Evolutionary conservation across 2,113 vertebrate species (phyloP), one percentile per base, ranked within the genome.

Genomic region (Geococcyx californianus): DNA sequence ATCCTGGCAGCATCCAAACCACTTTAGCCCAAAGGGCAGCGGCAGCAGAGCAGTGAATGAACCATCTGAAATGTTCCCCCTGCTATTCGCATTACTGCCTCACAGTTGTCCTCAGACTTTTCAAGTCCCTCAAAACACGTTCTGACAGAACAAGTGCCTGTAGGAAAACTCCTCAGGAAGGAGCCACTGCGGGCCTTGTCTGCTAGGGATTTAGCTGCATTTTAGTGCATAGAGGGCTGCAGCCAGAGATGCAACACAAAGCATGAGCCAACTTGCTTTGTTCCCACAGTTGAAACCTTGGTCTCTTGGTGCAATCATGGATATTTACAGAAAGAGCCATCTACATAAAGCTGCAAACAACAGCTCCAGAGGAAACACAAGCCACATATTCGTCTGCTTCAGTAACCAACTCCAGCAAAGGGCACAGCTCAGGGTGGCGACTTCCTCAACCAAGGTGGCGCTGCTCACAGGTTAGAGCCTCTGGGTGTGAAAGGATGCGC

Each of bases 131-230:
- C 62, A 76, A 52, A 82, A 58, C 3, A 16, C 0, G 0, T 11
- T 40, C 15, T 10, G 38, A 54, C 33, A 16, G 79, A 36, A 88
- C 33, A 49, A 49, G 7, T 19, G 16, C n/a, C 66, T 9, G 4
- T 14, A 73, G 54, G 59, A 88, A 21, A 10, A 17, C 20, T 67
- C 15, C 52, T 92, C 26, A 33, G 44, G 18, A 87, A 92, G 70
- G 4, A 72, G 10, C 52, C 38, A 63, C 60, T 47, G 38, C 0
- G 0, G 45, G 20, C 45, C 62, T 55, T 0, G 0, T 10, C 18
- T 28, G 5, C 21, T 33, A 31, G 33, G 55, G 18, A 54, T 42
- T 44, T 36, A 51, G 55, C 36, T 77, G 45, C 45, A n/a, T 25
- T 44, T 87, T 1, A 42, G 52, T 10, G 33, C 20, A 10, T 7